A percentile compares a stretch with the other conserved stretches of the same genome.
These are phyloP conservation scores for Meloidogyne exigua DNA, from an alignment of 1,140 invertebrate species.

Conservation along the genomic window DNA sequence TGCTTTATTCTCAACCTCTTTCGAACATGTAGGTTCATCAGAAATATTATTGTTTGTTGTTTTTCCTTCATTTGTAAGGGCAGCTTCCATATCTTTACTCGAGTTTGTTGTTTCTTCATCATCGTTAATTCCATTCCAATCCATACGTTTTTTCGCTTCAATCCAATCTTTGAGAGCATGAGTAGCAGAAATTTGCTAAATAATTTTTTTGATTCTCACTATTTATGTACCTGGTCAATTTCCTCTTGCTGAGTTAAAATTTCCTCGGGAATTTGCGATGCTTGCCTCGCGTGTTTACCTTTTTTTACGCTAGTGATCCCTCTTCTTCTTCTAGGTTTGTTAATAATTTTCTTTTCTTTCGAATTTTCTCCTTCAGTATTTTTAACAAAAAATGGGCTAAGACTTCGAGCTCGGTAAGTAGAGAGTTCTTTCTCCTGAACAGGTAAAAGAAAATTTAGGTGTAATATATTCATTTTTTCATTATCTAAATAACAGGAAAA, in stretches of 20 bases:
- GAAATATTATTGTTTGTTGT: neutral
- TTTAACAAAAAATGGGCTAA: conserved; percentile 14
- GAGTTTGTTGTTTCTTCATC: conserved; percentile 4
- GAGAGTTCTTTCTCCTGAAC: neutral
- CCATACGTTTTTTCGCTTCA: neutral
- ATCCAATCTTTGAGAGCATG: conserved; percentile 13
- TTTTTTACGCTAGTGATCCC: neutral
- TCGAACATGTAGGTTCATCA: neutral
- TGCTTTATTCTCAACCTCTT: neutral
- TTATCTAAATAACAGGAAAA: too few relatives aligned
- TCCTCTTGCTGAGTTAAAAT: conserved; percentile 19
- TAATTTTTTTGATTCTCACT: neutral
- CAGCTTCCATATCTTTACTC: neutral
- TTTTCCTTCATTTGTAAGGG: neutral
- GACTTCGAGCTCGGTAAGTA: conserved; percentile 1
- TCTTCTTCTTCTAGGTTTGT: neutral
- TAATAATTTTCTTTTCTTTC: neutral
- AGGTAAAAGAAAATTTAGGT: neutral
- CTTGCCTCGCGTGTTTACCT: neutral
- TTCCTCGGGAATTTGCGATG: neutral
- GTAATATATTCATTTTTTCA: neutral
- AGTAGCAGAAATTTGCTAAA: conserved; percentile 16
- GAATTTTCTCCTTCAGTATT: neutral
- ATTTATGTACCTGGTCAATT: neutral
- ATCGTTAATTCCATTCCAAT: neutral